A percentile compares a stretch with the other conserved stretches of the same genome.
These are phyloP conservation scores for Drosophila picticornis DNA, from an alignment of 2,888 invertebrate species.

Conservation along the genomic window DNA sequence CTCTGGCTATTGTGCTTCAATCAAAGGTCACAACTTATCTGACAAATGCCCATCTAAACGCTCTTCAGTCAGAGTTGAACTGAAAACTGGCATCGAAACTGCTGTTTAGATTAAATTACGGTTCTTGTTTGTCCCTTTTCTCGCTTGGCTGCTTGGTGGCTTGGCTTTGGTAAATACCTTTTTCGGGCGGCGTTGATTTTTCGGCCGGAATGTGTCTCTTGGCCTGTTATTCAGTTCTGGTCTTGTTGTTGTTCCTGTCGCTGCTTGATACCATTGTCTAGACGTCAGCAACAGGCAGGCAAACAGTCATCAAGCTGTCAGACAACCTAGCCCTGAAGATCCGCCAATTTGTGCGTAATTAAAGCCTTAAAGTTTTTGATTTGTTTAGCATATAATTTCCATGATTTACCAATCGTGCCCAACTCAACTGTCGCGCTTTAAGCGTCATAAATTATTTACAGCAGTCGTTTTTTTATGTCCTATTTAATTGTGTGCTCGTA, in stretches of 20 bases:
- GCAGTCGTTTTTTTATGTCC: slow-evolving; percentile 6
- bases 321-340: slow-evolving; percentile 16
- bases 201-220: slow-evolving; percentile 12
- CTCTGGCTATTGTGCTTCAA: slow-evolving; percentile 40
- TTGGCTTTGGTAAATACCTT: slow-evolving; percentile 24
- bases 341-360: slow-evolving; percentile 66
- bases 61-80: slow-evolving; percentile 11
- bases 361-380: slow-evolving; percentile 68
- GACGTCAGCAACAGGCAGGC: slow-evolving; percentile 49
- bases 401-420: slow-evolving; percentile 33
- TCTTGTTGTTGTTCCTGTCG: slow-evolving; percentile 19
- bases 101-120: slow-evolving; percentile 79
- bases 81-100: slow-evolving; percentile 53
- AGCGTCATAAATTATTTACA: slow-evolving; percentile 65
- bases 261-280: slow-evolving; percentile 55
- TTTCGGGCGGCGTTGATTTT: slow-evolving; percentile 17
- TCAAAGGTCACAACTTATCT: slow-evolving; percentile 71
- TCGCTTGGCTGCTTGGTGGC: slow-evolving; percentile 39
- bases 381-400: slow-evolving; percentile 63
- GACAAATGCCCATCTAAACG: slow-evolving; percentile 74
- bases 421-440: slow-evolving; percentile 65
- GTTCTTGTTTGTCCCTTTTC: slow-evolving; percentile 58
- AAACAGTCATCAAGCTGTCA: slow-evolving; percentile 7
- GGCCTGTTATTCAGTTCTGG: slow-evolving; percentile 29
- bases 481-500: slow-evolving; percentile 56